Evolutionary conservation across 2,888 invertebrate species (phyloP), one percentile per base, ranked within the genome.

Genomic region (Odontomyia ornata): DNA sequence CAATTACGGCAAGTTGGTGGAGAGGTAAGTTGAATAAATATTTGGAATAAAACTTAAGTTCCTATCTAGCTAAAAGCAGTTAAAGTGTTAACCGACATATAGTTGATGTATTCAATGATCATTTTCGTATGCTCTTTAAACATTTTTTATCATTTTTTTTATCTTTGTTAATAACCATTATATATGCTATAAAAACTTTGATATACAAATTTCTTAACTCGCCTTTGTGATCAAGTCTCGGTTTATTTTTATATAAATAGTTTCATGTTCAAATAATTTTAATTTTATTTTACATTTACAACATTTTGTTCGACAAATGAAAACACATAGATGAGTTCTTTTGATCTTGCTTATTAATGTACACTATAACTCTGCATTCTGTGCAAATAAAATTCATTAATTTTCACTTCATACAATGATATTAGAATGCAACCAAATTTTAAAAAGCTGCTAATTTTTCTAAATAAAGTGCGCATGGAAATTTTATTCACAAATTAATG

Each of bases 1-100:
- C 87, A 87, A 80, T 81, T 87, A 78, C 84, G 84, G 46, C 86
- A 86, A 82, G 85, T 86, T 76, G 85, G 87, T 62, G 87, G 86
- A 78, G 87, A 87, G 84, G 87, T 87, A 82, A 82, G 85, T 57
- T 28, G 11, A 72, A 56, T 21, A 15, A 9, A 1, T 1, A 15
- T 25, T 60, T 5, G 5, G 23, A 21, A 21, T 18, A 11, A 65
- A 36, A 36, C 36, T 5, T 36, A 5, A n/a, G n/a, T 36, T 3
- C 36, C 36, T 15, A 43, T 23, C 30, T 69, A 30, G 18, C n/a
- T 69, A 28, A 27, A 21, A 30, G 4, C 30, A 69, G 47, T 25
- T 15, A 46, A 23, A 28, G 23, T 69, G 46, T 47, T 69, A 69
- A 69, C 46, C 25, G 69, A n/a, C 69, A 69, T 69, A 47, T n/a